Evolutionary conservation across 2,888 invertebrate species (phyloP), one percentile per base, ranked within the genome.

Genomic region (Drosophila mayaguana): DNA sequence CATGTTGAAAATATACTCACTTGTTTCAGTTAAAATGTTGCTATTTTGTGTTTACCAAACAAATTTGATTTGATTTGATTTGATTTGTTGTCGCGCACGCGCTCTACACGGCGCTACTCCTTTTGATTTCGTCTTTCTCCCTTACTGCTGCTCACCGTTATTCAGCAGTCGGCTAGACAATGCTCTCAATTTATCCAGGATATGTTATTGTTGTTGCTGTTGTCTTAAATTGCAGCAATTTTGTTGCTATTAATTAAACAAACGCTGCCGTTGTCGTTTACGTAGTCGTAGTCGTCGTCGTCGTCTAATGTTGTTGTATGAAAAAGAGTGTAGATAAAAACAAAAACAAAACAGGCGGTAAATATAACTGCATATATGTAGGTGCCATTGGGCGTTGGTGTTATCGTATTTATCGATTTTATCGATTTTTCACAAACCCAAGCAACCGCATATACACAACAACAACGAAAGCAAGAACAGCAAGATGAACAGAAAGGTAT

Each of bases 371-470:
- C 38, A 54, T 22, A 55, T 72, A 56, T 22, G 53, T 72, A 36
- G 53, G 43, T 62, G 45, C 11, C 32, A 55, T 71, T 65, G 32
- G 34, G 65, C 57, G 66, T 67, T 66, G 54, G 32, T 50, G 56
- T 65, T 81, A 88, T 86, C 83, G 80, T 64, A 60, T 60, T 74
- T 69, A 89, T 84, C 88, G 89, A 84, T 88, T 76, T 57, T 51
- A 84, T 84, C 80, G 84, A 84, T 89, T 89, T 89, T 73, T 71
- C 65, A 73, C 81, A 62, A 61, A 61, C 38, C 28, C n/a, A 55
- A 54, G 9, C 40, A 55, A 18, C 40, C 36, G 28, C 40, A 16
- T 14, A 18, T 16, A 42, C 16, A 22, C 16, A 36, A 32, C 54
- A 22, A 16, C 16, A 36, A 32, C 54, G 56, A 36, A 32, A 40